Percentiles rank a stretch among this genome's conserved stretches.
Evolutionary conservation across 2,888 invertebrate genomes (phyloP).

Genomic region (Eurytoma californica): DNA sequence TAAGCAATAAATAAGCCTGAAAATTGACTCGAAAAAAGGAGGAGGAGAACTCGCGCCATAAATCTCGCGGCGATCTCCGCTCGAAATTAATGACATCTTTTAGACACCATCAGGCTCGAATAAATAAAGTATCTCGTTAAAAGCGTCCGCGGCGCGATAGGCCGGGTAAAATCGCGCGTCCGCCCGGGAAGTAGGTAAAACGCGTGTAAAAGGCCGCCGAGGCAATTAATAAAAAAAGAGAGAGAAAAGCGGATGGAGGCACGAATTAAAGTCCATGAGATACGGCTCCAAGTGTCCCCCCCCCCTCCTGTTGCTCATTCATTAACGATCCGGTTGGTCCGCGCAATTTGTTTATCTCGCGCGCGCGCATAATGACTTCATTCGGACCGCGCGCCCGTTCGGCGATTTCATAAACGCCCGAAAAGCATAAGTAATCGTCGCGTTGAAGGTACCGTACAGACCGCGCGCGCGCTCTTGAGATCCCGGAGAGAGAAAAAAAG

Average conservation of each 20-base stretch:
- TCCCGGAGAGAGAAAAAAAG: too few species aligned
- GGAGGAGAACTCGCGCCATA: not conserved
- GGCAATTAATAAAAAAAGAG: conserved; percentile 18
- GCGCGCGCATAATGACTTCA: conserved; percentile 24
- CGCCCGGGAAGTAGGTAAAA: not conserved
- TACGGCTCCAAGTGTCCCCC: not conserved
- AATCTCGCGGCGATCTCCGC: not conserved
- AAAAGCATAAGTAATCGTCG: not conserved
- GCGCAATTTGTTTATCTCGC: conserved; percentile 25
- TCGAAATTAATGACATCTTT: conserved; percentile 42
- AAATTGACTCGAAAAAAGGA: not conserved
- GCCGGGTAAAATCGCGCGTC: conserved; percentile 8
- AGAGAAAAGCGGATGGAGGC: not conserved
- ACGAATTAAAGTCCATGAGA: not conserved
- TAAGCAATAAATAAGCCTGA: conserved; percentile 18
- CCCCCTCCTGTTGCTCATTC: not conserved
- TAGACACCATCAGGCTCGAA: conserved; percentile 13
- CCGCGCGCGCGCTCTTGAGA: too few species aligned
- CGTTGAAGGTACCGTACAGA: conserved; percentile 14
- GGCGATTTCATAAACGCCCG: conserved; percentile 18
- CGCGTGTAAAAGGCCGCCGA: conserved; percentile 2
- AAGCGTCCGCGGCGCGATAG: conserved; percentile 17
- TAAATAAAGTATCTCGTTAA: conserved; percentile 40
- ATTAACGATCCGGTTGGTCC: not conserved
- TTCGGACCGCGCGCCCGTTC: not conserved